phyloP scores from a whole-genome alignment of 2,113 vertebrate species.

The Crotalus horridus region DNA sequence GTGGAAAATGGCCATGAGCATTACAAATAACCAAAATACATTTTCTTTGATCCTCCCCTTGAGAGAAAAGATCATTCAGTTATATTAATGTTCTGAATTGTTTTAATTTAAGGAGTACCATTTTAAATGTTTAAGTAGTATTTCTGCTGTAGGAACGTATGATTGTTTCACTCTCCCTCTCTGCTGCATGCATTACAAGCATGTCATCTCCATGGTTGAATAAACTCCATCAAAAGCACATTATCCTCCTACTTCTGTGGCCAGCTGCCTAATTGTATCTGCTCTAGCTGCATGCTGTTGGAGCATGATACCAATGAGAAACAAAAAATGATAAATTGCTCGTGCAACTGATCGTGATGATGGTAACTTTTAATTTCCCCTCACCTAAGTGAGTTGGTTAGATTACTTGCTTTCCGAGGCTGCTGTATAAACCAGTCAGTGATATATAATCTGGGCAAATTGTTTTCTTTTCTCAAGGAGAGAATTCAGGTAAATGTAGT shows the following conservation, averaged over 20 bases:
- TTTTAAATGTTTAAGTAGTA: slow-evolving; percentile 46
- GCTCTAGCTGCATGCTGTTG: slow-evolving; percentile 83
- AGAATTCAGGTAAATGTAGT: slow-evolving; percentile 5
- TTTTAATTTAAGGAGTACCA: slow-evolving; percentile 51
- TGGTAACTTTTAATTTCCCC: slow-evolving; percentile 98
- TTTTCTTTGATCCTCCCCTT: not conserved
- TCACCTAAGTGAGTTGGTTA: slow-evolving; percentile 67
- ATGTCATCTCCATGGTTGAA: slow-evolving; percentile 89
- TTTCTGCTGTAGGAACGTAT: slow-evolving; percentile 59
- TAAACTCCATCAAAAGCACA: slow-evolving; percentile 98
- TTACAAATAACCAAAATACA: not conserved
- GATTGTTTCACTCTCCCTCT: slow-evolving; percentile 32
- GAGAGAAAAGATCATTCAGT: not conserved
- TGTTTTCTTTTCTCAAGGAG: slow-evolving; percentile 40
- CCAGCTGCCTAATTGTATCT: slow-evolving; percentile 94
- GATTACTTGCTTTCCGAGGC: slow-evolving; percentile 51
- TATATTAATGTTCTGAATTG: not conserved
- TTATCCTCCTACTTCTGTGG: slow-evolving; percentile 83
- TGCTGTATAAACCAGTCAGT: slow-evolving; percentile 44
- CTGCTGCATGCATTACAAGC: slow-evolving; percentile 76
- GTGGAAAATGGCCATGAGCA: not conserved
- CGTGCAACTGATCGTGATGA: slow-evolving; percentile 86
- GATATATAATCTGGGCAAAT: slow-evolving; percentile 27
- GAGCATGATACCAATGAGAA: slow-evolving; percentile 83
- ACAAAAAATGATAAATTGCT: slow-evolving; percentile 93